Base-by-base conservation (phyloP, 2,888 invertebrate genomes). In the Drosophila ustulata region DNA sequence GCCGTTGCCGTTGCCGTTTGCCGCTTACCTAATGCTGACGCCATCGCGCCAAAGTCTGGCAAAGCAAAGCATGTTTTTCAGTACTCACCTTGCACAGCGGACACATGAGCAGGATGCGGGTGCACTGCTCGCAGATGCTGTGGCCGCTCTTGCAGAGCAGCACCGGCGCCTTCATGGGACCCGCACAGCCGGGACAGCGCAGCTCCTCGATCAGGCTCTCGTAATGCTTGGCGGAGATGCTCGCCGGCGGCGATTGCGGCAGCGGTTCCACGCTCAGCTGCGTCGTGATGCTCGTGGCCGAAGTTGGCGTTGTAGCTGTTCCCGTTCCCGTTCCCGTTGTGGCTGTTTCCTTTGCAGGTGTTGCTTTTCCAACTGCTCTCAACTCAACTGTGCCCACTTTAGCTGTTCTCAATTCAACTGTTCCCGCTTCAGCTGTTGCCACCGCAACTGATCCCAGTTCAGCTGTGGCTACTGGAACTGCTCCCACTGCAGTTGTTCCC, bases 141-240 rank as follows among this genome's bases (percentile, higher is more conserved):
- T 92, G 92, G 0, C 92, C 92, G 11, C 88, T 90, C 62, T 83
- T 78, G 76, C 92, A 92, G 32, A 92, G 82, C 57, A 88, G 72
- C 7, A 92, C 90, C 1, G 92, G 92, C 7, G 92, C 83, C 64
- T 89, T 90, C 91, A 92, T 92, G 46, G 92, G 92, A 13, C 81
- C 87, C 3, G 92, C 91, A 66, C 92, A 92, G 41, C 92, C 92
- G 3, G 92, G 92, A 80, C 92, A 92, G 46, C 92, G 90, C 6
- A 92, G 73, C 66, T 92, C 92, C 65, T 92, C 92, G 30, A 92
- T 88, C 13, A 92, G 66, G 7, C 91, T 89, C 72, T 92, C 92
- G 61, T 92, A 92, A 57, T 92, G 92, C 26, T 74, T 74, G 3
- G 68, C 70, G 4, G 84, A 79, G 0, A 78, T 26, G n/a, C 66